Conservation (phyloP, 2,113 vertebrate species). For the Psittacula cyanocephala region DNA sequence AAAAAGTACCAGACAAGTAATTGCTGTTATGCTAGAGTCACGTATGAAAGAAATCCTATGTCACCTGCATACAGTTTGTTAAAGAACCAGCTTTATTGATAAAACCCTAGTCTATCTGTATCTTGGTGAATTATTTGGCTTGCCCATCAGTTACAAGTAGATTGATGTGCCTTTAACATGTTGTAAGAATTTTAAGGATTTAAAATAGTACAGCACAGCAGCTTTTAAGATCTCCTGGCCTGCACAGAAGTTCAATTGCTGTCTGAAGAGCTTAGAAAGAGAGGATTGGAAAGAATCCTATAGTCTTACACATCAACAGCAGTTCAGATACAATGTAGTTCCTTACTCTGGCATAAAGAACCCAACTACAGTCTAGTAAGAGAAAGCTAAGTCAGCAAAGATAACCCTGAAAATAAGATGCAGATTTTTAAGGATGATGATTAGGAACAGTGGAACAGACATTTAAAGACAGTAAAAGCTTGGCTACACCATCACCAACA, state of each 20-base stretch:
- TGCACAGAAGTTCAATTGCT: not conserved
- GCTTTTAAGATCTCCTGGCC: not conserved
- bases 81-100: not conserved
- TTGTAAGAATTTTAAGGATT: not conserved
- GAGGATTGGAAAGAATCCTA: not conserved
- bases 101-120: not conserved
- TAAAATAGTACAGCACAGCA: not conserved
- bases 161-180: not conserved
- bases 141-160: not conserved
- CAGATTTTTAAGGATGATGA: not conserved
- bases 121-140: not conserved
- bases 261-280: not conserved
- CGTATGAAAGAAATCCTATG: not conserved
- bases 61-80: not conserved
- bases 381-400: not conserved
- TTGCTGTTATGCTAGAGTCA: not conserved
- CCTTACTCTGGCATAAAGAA: not conserved
- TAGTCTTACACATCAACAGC: not conserved
- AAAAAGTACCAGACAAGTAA: not conserved
- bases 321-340: not conserved
- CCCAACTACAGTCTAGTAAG: not conserved
- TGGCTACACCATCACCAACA: not conserved
- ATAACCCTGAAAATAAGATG: not conserved
- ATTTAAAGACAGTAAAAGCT: not conserved
- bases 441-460: not conserved